These are phyloP conservation scores for Microcebus ravelobensis DNA, from an alignment of 2,113 vertebrate genomes.

Conservation along the genomic window DNA sequence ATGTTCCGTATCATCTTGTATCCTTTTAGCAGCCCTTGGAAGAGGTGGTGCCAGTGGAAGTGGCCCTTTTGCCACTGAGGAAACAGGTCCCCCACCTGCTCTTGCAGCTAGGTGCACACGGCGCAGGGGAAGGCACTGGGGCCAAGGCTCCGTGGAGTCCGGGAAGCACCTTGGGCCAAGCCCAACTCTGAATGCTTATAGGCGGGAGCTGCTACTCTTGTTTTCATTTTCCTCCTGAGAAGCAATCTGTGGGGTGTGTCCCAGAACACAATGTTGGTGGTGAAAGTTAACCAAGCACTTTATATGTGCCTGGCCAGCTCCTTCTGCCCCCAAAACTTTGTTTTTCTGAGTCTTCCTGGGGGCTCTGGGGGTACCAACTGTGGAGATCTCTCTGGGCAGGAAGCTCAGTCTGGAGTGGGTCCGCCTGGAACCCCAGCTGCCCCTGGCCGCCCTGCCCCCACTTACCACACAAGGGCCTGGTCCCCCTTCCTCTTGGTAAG, in stretches of 20 bases:
- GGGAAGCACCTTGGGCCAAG: neutral
- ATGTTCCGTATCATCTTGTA: accelerated
- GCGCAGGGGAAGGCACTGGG: neutral
- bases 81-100: neutral
- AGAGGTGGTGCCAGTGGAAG: neutral
- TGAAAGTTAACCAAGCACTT: too few relatives aligned
- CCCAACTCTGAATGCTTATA: accelerated
- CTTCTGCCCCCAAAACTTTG: neutral
- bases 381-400: neutral
- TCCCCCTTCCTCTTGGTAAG: neutral
- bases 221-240: neutral
- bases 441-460: neutral
- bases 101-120: neutral
- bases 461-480: neutral
- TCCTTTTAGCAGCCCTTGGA: neutral
- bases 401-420: neutral
- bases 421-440: neutral
- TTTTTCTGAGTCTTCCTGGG: neutral
- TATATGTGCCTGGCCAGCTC: neutral
- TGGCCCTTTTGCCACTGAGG: neutral
- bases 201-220: neutral
- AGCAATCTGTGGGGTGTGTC: neutral
- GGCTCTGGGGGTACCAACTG: neutral
- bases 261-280: neutral
- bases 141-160: neutral